These are phyloP conservation scores for Salpingus planirostris DNA, from an alignment of 2,888 invertebrate species.

Conservation along the genomic window DNA sequence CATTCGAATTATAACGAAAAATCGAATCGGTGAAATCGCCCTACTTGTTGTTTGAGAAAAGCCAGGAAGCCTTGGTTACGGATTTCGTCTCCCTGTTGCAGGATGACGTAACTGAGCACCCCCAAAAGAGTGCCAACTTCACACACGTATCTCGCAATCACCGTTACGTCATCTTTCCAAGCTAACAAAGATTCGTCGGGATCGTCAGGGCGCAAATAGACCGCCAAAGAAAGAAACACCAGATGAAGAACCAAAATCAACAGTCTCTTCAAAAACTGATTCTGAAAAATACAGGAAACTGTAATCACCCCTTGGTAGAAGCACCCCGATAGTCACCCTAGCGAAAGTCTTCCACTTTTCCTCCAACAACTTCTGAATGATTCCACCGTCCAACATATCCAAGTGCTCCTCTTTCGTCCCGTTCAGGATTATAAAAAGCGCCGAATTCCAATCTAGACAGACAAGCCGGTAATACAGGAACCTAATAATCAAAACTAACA, in stretches of 20 bases:
- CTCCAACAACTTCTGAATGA: slow-evolving; percentile 90
- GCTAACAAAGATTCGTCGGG: slow-evolving; percentile 47
- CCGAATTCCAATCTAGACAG: slow-evolving; percentile 91
- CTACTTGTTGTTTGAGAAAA: slow-evolving; percentile 86
- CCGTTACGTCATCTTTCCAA: slow-evolving; percentile 46
- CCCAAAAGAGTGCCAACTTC: slow-evolving; percentile 81
- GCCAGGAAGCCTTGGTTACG: slow-evolving; percentile 86
- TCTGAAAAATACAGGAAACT: too few relatives aligned
- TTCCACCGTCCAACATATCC: slow-evolving; percentile 97
- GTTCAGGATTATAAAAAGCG: slow-evolving; percentile 92
- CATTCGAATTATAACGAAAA: neutral
- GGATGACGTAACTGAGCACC: slow-evolving; percentile 77
- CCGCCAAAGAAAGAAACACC: slow-evolving; percentile 76
- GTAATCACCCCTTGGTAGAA: too few relatives aligned
- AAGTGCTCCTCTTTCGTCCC: slow-evolving; percentile 97
- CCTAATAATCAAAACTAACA: neutral
- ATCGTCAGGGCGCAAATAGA: slow-evolving; percentile 79
- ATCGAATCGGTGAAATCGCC: too few relatives aligned
- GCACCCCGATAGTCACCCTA: slow-evolving; percentile 44
- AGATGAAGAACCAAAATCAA: slow-evolving; percentile 82
- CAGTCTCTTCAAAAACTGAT: slow-evolving; percentile 86
- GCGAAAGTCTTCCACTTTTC: slow-evolving; percentile 99
- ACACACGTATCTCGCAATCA: slow-evolving; percentile 56
- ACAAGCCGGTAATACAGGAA: neutral
- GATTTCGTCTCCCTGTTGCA: slow-evolving; percentile 92